Evolutionary conservation across 2,888 invertebrate species (phyloP).

Genomic region (Ametastegia equiseti): DNA sequence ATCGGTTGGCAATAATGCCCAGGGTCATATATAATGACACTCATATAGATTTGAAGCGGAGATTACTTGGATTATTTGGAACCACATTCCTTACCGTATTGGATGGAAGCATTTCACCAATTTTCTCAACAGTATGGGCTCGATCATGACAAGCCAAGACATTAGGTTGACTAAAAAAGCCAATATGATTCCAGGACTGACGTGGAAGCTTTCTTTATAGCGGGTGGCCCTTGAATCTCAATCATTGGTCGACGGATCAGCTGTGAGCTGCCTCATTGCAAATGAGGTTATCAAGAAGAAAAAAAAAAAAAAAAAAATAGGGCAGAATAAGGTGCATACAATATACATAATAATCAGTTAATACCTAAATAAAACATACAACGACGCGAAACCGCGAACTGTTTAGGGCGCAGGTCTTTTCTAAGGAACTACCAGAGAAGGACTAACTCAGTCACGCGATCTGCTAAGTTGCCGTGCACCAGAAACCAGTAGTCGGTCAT

Average conservation of each 20-base stretch:
- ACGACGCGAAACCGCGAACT: neutral
- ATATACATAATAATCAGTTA: neutral
- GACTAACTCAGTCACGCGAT: conserved; percentile 46
- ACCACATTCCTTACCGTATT: neutral
- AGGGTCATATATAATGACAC: neutral
- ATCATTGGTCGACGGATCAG: neutral
- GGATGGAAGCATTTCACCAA: neutral
- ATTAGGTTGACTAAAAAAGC: neutral
- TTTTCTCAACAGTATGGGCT: too few species aligned
- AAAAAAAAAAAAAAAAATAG: neutral
- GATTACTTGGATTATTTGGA: neutral
- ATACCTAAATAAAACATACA: conserved; percentile 26
- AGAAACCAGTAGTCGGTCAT: conserved; percentile 19
- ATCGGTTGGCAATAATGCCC: neutral
- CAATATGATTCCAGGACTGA: neutral
- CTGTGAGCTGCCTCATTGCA: neutral
- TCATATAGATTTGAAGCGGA: neutral
- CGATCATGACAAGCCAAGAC: neutral
- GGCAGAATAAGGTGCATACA: neutral
- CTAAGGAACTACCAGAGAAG: conserved; percentile 12
- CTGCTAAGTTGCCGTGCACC: conserved; percentile 26
- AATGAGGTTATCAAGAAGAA: neutral
- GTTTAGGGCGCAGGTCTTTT: conserved; percentile 42
- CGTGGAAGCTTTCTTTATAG: neutral
- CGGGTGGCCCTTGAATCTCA: neutral